Conservation (phyloP, 2,113 vertebrate species). For the Aramus guarauna region DNA sequence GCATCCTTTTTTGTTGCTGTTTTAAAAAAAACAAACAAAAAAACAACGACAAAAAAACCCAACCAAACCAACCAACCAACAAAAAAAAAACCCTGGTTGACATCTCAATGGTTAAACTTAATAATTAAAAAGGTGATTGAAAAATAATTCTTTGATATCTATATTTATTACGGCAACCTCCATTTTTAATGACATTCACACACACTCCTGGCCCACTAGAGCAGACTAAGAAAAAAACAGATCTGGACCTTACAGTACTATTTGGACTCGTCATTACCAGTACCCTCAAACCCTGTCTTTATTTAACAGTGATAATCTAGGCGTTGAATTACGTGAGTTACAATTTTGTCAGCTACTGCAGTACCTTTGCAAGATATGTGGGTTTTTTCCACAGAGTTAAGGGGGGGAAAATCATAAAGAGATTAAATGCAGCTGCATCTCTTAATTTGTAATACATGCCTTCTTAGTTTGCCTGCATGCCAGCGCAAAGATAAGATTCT, state of each 20-base stretch:
- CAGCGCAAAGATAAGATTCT: neutral
- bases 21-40: neutral
- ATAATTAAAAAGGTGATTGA: neutral
- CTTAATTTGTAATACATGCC: neutral
- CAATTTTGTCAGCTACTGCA: neutral
- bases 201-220: neutral
- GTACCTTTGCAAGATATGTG: neutral
- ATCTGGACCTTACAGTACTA: neutral
- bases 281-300: neutral
- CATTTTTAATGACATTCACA: neutral
- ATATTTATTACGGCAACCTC: neutral
- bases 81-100: neutral
- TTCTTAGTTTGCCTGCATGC: neutral
- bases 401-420: neutral
- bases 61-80: accelerated
- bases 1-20: too few species aligned
- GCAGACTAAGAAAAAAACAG: neutral
- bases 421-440: neutral
- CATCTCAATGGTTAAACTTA: neutral
- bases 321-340: neutral
- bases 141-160: neutral
- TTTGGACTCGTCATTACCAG: neutral
- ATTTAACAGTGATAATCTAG: neutral
- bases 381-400: neutral
- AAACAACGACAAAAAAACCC: neutral